These are phyloP conservation scores for Bufotes viridis DNA, from an alignment of 2,797 vertebrate species.

Conservation along the genomic window DNA sequence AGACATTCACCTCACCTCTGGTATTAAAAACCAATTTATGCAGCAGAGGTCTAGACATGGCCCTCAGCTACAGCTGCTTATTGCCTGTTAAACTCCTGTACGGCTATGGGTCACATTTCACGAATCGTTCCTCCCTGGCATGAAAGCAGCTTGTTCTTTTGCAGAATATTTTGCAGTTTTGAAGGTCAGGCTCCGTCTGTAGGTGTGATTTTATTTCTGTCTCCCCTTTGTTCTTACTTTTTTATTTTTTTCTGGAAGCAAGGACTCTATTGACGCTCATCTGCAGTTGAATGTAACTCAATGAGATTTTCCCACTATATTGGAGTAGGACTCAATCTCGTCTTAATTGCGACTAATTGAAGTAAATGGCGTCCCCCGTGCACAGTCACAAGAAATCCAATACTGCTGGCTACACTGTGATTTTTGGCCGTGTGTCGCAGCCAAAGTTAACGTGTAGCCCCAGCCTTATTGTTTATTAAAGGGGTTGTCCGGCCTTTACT, in stretches of 20 bases:
- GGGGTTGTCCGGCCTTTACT: no score
- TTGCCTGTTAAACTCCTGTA: not conserved
- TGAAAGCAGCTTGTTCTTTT: not conserved
- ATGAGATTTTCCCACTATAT: not conserved
- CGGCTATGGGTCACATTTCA: not conserved
- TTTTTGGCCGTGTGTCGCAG: no score
- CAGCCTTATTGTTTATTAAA: no score
- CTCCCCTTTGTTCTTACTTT: not conserved
- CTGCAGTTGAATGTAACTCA: not conserved
- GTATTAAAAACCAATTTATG: not conserved
- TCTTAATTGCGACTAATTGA: no score
- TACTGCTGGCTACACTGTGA: no score
- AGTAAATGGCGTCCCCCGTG: no score
- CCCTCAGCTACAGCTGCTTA: not conserved
- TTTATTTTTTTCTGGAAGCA: not conserved
- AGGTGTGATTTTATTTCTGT: not conserved
- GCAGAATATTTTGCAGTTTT: not conserved
- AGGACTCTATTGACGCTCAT: not conserved
- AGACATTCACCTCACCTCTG: not conserved
- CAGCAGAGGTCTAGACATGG: not conserved
- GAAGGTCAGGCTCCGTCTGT: not conserved
- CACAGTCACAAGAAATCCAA: no score
- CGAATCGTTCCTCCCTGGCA: not conserved
- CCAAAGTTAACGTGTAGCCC: no score
- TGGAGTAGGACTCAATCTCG: not conserved